Percentiles rank a stretch among this genome's conserved stretches.
Conservation (phyloP, 1,140 invertebrate species). For the Trachymyrmex septentrionalis region DNA sequence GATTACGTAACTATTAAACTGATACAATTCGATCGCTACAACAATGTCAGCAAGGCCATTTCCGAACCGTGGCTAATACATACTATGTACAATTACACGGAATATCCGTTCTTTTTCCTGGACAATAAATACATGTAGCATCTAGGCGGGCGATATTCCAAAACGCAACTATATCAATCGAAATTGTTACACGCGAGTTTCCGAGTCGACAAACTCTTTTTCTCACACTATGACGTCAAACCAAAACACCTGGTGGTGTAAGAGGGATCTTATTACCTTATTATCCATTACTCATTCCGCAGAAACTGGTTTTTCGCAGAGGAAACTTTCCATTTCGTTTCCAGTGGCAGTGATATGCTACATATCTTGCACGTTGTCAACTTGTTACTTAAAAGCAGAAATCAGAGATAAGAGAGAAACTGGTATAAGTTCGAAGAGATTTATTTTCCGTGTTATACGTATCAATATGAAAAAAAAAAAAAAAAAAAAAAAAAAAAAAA, state of each 20-base stretch:
- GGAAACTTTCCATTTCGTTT: slow-evolving; percentile 44
- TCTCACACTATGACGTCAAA: slow-evolving; percentile 28
- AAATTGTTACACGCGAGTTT: slow-evolving; percentile 6
- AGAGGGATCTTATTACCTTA: slow-evolving; percentile 39
- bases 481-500: no score
- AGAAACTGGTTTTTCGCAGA: slow-evolving; percentile 48
- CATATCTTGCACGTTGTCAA: background rate
- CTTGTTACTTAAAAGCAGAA: background rate
- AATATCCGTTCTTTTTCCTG: slow-evolving; percentile 30
- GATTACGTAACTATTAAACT: slow-evolving; percentile 39
- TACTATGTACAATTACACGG: slow-evolving; percentile 22
- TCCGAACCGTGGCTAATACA: slow-evolving; percentile 1
- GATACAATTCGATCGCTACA: slow-evolving; percentile 44
- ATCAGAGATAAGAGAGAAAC: background rate
- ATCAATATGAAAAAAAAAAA: background rate
- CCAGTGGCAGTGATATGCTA: slow-evolving; percentile 11
- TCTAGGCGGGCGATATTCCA: slow-evolving; percentile 3
- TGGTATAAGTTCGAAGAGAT: background rate
- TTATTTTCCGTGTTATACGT: background rate
- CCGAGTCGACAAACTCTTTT: slow-evolving; percentile 42
- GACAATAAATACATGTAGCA: background rate
- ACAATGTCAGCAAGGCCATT: slow-evolving; percentile 50
- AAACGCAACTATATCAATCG: background rate
- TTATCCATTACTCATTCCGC: slow-evolving; percentile 49
- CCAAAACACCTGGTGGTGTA: slow-evolving; percentile 1